Evolutionary conservation across 2,797 vertebrate genomes (phyloP), one percentile per base, ranked within the genome.

Genomic region (Trematomus bernacchii): DNA sequence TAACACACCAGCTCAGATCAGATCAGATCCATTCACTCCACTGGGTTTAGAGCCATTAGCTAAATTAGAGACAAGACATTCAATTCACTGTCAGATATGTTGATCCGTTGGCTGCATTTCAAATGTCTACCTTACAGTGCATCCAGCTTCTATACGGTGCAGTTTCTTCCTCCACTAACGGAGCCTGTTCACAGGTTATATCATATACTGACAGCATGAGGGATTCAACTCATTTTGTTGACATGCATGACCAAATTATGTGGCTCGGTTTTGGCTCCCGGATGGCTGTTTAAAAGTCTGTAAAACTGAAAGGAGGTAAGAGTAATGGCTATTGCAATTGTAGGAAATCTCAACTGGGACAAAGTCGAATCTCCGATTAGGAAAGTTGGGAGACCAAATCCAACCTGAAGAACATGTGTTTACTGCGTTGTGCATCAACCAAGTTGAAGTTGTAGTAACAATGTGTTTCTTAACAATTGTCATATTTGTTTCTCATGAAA

Each of bases 31-130:
- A 85, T 90, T 90, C 87, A 83, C 83, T 87, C 80, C 23, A 13
- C 66, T 69, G 83, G 80, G 71, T 90, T 91, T 87, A 88, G 66
- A 78, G 72, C 86, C 89, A 92, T 93, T 93, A 92, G 76, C 88
- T 88, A 91, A 87, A 92, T 93, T 91, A 91, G 83, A 85, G 66
- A 69, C 44, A 71, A 89, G 78, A 80, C 83, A 52, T 84, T 86
- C 71, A 78, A 71, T 89, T 90, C 68, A 62, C 77, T 80, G 87
- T 85, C 82, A 82, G 81, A 89, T 80, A 80, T 79, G 72, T 80
- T 77, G 76, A 88, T 84, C 80, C 0, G 6, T 33, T 85, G 84
- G 82, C 83, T 80, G 76, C 71, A 71, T 74, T 76, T 81, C 83
- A 85, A 67, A 87, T 11, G 58, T 65, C 69, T 71, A 65, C 73